Conservation (phyloP, 1,140 invertebrate genomes). For the Drosophila tropicalis region DNA sequence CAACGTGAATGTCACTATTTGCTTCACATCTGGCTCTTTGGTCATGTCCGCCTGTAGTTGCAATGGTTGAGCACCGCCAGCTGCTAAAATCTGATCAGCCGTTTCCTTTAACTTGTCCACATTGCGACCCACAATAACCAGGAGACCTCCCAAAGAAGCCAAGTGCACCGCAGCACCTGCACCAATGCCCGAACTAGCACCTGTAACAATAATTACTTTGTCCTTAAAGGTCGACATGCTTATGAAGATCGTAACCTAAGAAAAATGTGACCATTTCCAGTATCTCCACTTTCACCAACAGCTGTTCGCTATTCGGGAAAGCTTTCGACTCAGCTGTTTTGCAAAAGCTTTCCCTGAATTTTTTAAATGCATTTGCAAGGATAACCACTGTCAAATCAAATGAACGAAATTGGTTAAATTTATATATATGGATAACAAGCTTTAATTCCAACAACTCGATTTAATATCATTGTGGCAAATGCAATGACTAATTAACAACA, state of each 20-base stretch:
- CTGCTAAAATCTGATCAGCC: slow-evolving; percentile 84
- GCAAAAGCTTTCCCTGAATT: slow-evolving; percentile 16
- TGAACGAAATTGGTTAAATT: too few relatives aligned
- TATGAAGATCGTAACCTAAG: slow-evolving; percentile 2
- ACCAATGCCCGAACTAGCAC: slow-evolving; percentile 95
- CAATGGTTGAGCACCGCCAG: slow-evolving; percentile 43
- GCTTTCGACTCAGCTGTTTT: slow-evolving; percentile 43
- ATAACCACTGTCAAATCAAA: too few relatives aligned
- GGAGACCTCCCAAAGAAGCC: slow-evolving; percentile 88
- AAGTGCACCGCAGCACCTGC: slow-evolving; percentile 91
- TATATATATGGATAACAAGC: too few relatives aligned
- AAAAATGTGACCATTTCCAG: background rate
- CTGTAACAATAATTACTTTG: slow-evolving; percentile 90
- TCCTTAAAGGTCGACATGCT: slow-evolving; percentile 85
- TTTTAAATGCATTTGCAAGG: too few relatives aligned
- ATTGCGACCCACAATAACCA: slow-evolving; percentile 91
- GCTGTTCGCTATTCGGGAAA: slow-evolving; percentile 22
- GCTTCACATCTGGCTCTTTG: slow-evolving; percentile 89
- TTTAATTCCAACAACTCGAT: too few relatives aligned
- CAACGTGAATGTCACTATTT: slow-evolving; percentile 88
- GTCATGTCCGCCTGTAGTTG: slow-evolving; percentile 86
- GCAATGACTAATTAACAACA: too few relatives aligned
- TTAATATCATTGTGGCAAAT: too few relatives aligned
- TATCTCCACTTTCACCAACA: slow-evolving; percentile 10
- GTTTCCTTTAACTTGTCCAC: slow-evolving; percentile 85